Evolutionary conservation across 1,140 invertebrate genomes (phyloP).

Genomic region (Platyscapa corneri): DNA sequence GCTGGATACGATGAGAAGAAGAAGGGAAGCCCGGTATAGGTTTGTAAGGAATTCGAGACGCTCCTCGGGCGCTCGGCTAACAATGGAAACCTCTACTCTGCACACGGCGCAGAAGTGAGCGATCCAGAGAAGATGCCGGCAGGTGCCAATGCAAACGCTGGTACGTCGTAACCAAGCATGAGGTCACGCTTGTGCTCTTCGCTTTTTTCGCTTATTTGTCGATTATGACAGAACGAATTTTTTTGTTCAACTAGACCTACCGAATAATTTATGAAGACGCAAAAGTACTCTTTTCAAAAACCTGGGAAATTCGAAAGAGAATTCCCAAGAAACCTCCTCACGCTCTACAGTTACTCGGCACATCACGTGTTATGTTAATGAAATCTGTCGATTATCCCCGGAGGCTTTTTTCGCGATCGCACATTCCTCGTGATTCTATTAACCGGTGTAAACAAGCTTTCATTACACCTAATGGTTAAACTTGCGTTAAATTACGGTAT

Average conservation of each 20-base stretch:
- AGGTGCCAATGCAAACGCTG: not conserved
- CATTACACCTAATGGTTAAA: not conserved
- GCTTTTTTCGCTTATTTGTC: not conserved
- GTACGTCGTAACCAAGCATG: not conserved
- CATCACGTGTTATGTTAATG: not conserved
- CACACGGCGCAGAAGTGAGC: not conserved
- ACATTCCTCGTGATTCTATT: not conserved
- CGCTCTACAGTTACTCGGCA: too few species aligned
- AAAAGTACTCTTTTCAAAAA: not conserved
- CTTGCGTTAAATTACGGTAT: not conserved
- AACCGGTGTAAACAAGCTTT: not conserved
- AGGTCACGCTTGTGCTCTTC: not conserved
- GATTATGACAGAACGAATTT: not conserved
- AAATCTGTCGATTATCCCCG: not conserved
- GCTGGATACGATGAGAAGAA: constrained; percentile 1
- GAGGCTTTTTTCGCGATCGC: not conserved
- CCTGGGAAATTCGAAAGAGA: not conserved
- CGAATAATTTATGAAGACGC: not conserved
- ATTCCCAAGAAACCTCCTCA: not conserved
- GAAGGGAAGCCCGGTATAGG: not conserved
- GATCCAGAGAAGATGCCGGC: not conserved
- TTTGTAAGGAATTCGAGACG: constrained; percentile 19
- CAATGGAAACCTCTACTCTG: not conserved
- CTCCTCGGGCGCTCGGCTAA: not conserved
- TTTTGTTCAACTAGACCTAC: not conserved